Conservation (phyloP, 2,797 vertebrate species). For the Phoebastria nigripes region DNA sequence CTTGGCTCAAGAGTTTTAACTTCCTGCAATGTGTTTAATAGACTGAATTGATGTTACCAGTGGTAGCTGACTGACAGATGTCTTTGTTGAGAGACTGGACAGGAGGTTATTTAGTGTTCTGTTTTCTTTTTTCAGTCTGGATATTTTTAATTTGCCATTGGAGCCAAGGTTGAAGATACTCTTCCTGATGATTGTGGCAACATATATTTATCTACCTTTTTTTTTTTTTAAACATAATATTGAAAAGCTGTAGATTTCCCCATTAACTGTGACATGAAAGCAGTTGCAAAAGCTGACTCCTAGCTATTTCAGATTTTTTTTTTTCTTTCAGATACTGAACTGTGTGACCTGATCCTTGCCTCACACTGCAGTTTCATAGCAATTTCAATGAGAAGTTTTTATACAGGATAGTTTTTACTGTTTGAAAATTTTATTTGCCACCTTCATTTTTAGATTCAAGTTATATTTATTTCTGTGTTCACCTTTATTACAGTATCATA, state of each 20-base stretch:
- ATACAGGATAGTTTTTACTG: not conserved
- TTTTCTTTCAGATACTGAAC: not conserved
- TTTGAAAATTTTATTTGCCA: not conserved
- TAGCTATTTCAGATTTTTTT: not conserved
- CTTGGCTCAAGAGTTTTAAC: not conserved
- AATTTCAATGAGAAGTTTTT: not conserved
- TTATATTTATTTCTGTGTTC: not conserved
- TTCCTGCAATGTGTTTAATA: not conserved
- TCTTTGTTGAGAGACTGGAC: not conserved
- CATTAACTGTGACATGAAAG: not conserved
- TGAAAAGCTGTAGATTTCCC: not conserved
- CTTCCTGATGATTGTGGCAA: not conserved
- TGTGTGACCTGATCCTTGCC: not conserved
- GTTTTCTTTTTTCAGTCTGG: not conserved
- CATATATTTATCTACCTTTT: not conserved
- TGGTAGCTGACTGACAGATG: not conserved
- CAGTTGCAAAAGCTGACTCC: not conserved
- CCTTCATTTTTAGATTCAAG: not conserved
- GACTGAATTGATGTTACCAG: not conserved
- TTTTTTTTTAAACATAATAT: not conserved
- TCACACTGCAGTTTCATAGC: not conserved
- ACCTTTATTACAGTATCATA: not conserved
- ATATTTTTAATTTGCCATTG: not conserved
- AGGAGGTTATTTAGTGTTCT: not conserved
- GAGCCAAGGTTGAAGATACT: not conserved